phyloP scores from a whole-genome alignment of 2,888 invertebrate species.

The Ennomos erosarius region DNA sequence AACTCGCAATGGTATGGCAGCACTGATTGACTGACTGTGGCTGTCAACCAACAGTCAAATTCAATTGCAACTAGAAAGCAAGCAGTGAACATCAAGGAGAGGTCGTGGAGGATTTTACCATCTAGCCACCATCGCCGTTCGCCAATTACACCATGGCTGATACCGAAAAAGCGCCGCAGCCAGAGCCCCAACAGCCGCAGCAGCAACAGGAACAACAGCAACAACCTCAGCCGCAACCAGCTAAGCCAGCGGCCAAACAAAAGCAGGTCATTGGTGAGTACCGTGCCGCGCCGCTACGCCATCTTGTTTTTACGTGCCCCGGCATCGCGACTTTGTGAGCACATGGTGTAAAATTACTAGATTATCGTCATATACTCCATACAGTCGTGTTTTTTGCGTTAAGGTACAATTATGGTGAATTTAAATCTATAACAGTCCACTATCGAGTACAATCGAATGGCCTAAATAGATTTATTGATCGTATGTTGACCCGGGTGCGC shows the following conservation, averaged over 20 bases:
- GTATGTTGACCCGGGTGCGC: slow-evolving; percentile 61
- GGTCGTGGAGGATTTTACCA: slow-evolving; percentile 91
- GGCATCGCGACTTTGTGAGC: slow-evolving; percentile 67
- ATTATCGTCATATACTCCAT: slow-evolving; percentile 37
- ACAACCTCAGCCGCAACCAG: slow-evolving; percentile 86
- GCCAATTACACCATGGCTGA: slow-evolving; percentile 97
- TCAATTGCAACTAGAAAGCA: slow-evolving; percentile 82
- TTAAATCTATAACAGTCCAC: slow-evolving; percentile 8
- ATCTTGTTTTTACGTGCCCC: slow-evolving; percentile 76
- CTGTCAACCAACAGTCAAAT: too few relatives aligned
- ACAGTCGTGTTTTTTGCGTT: slow-evolving; percentile 17
- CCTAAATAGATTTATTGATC: slow-evolving; percentile 59
- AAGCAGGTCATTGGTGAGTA: slow-evolving; percentile 95
- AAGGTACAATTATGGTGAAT: slow-evolving; percentile 20
- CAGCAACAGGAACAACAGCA: slow-evolving; percentile 89
- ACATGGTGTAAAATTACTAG: slow-evolving; percentile 62
- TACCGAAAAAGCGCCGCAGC: slow-evolving; percentile 94
- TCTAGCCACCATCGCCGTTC: slow-evolving; percentile 90
- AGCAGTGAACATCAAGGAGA: slow-evolving; percentile 90
- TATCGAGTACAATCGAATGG: slow-evolving; percentile 11
- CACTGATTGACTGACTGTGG: too few relatives aligned
- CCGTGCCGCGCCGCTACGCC: slow-evolving; percentile 65
- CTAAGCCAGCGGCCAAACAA: slow-evolving; percentile 88
- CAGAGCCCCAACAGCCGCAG: slow-evolving; percentile 87
- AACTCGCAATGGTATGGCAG: too few relatives aligned